Percentiles rank a stretch among this genome's conserved stretches.
Evolutionary conservation across 1,140 invertebrate genomes (phyloP).

Genomic region (Hylaeus volcanicus): DNA sequence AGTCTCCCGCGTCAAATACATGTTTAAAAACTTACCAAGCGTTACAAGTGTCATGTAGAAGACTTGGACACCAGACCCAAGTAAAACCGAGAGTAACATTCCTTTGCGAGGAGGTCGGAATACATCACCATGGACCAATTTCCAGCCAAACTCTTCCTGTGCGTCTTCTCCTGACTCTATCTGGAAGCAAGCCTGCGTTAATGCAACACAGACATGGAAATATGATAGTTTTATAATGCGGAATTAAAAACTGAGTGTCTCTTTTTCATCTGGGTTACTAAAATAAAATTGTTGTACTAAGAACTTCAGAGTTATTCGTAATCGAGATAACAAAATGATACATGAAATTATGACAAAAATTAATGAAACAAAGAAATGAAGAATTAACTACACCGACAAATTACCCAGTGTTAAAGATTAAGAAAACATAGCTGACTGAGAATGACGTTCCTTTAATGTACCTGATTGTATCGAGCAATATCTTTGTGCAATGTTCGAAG

Average conservation of each 20-base stretch:
- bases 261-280: conserved; percentile 43
- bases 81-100: conserved; percentile 96
- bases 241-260: conserved; percentile 34
- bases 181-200: conserved; percentile 81
- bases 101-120: conserved; percentile 97
- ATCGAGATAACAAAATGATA: conserved; percentile 6
- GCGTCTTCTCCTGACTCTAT: conserved; percentile 98
- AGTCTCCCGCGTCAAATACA: background rate
- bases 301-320: background rate
- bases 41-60: conserved; percentile 86
- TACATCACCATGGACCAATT: conserved; percentile 97
- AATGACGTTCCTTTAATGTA: conserved; percentile 67
- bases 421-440: background rate
- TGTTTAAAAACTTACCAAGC: conserved; percentile 71
- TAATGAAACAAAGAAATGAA: background rate
- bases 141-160: conserved; percentile 99
- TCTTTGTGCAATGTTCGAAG: conserved; percentile 98
- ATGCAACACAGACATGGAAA: conserved; percentile 70
- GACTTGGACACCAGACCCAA: conserved; percentile 97
- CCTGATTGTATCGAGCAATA: conserved; percentile 98
- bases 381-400: too few species aligned
- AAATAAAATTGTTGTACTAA: conserved; percentile 28
- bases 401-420: background rate
- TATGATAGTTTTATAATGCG: conserved; percentile 65
- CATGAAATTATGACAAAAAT: background rate